phyloP scores from a whole-genome alignment of 2,797 vertebrate species.

The Ibycter americanus region DNA sequence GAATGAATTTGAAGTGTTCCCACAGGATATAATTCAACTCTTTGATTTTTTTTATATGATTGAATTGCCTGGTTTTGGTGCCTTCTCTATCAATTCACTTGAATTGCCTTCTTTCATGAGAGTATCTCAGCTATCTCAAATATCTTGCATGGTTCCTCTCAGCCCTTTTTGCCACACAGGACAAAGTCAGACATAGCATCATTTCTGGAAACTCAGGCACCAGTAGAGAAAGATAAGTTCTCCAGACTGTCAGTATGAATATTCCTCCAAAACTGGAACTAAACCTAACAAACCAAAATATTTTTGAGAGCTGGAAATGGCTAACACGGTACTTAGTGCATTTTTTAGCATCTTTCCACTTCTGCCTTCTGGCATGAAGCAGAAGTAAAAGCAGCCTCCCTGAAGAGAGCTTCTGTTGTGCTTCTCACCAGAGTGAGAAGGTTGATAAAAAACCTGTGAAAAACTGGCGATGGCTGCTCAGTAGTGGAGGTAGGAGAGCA shows the following conservation, averaged over 20 bases:
- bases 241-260: background rate
- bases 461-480: background rate
- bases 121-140: background rate
- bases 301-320: slow-evolving; percentile 16
- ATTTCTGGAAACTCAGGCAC: background rate
- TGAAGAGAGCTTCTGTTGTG: background rate
- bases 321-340: background rate
- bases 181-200: background rate
- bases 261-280: slow-evolving; percentile 42
- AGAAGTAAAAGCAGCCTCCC: slow-evolving; percentile 10
- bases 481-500: background rate
- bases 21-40: background rate
- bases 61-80: background rate
- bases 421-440: background rate
- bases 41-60: background rate
- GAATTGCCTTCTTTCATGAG: background rate
- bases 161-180: background rate
- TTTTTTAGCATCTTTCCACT: slow-evolving; percentile 35
- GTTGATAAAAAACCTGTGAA: background rate
- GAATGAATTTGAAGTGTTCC: background rate
- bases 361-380: slow-evolving; percentile 45
- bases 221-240: background rate
- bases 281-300: background rate
- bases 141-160: background rate
- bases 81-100: background rate